Evolutionary conservation across 2,797 vertebrate genomes (phyloP).

Genomic region (Alexandromys oeconomus): DNA sequence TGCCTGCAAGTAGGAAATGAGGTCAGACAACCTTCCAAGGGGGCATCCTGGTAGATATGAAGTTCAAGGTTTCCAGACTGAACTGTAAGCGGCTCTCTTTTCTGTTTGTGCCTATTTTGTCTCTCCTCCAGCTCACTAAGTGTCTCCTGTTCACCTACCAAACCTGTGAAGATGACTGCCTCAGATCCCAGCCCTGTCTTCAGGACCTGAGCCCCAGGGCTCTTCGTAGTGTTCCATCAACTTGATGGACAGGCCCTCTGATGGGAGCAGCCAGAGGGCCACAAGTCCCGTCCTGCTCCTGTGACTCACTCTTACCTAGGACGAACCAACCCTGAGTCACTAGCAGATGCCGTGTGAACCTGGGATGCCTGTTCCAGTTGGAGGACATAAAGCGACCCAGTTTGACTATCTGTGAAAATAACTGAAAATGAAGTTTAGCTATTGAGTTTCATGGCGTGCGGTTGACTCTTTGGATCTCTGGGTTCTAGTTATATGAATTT

Average conservation of each 20-base stretch:
- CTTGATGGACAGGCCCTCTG: not conserved
- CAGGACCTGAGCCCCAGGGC: not conserved
- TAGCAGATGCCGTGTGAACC: not conserved
- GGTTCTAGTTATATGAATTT: not conserved
- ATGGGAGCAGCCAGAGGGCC: not conserved
- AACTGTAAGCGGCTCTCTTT: not conserved
- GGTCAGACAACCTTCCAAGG: not conserved
- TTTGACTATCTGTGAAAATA: slow-evolving; percentile 40
- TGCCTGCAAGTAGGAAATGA: not conserved
- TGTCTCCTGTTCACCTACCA: not conserved
- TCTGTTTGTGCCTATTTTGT: not conserved
- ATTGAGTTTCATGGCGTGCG: not conserved
- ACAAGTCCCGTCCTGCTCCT: not conserved
- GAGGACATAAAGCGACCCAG: not conserved
- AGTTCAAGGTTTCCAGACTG: not conserved
- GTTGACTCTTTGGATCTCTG: not conserved
- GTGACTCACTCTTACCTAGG: not conserved
- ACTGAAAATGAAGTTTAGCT: slow-evolving; percentile 26
- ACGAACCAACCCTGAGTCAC: not conserved
- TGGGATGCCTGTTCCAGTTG: not conserved
- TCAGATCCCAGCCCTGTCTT: not conserved
- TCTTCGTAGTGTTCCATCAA: not conserved
- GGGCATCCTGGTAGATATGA: too few relatives aligned
- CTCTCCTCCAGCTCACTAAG: not conserved
- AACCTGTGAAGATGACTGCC: not conserved